phyloP scores from a whole-genome alignment of 2,888 invertebrate species.

The Zele albiditarsus region DNA sequence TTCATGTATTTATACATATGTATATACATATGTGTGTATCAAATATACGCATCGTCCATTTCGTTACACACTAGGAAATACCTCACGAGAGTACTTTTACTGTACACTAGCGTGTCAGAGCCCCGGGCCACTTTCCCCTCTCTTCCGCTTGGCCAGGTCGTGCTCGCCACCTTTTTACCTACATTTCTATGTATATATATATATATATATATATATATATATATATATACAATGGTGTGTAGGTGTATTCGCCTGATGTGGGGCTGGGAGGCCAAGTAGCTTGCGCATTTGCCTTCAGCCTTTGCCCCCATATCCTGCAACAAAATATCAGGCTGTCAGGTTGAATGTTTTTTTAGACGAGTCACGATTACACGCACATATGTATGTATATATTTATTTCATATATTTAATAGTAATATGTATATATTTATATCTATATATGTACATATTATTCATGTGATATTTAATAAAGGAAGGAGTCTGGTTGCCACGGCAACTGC shows the following conservation, averaged over 20 bases:
- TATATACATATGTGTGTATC: background rate
- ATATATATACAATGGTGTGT: background rate
- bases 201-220: background rate
- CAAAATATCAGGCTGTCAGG: slow-evolving; percentile 27
- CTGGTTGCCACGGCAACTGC: slow-evolving; percentile 70
- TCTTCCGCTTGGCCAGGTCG: slow-evolving; percentile 12
- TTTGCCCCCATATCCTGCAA: background rate
- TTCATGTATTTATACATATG: background rate
- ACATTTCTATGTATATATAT: background rate
- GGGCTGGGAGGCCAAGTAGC: slow-evolving; percentile 4
- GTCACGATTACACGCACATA: slow-evolving; percentile 32
- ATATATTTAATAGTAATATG: slow-evolving; percentile 21
- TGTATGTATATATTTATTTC: slow-evolving; percentile 11
- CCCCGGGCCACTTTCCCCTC: slow-evolving; percentile 21
- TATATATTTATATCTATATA: slow-evolving; percentile 22
- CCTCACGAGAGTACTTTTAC: slow-evolving; percentile 11
- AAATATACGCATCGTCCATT: slow-evolving; percentile 10
- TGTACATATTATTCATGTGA: slow-evolving; percentile 55
- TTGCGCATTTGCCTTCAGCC: slow-evolving; percentile 15
- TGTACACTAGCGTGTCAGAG: background rate
- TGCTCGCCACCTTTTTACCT: background rate
- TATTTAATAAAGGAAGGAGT: slow-evolving; percentile 71
- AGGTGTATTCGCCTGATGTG: background rate
- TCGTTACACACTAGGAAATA: background rate
- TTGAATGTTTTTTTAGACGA: slow-evolving; percentile 30